These are phyloP conservation scores for Bradynema listronoti DNA, from an alignment of 1,140 invertebrate species.

Conservation along the genomic window DNA sequence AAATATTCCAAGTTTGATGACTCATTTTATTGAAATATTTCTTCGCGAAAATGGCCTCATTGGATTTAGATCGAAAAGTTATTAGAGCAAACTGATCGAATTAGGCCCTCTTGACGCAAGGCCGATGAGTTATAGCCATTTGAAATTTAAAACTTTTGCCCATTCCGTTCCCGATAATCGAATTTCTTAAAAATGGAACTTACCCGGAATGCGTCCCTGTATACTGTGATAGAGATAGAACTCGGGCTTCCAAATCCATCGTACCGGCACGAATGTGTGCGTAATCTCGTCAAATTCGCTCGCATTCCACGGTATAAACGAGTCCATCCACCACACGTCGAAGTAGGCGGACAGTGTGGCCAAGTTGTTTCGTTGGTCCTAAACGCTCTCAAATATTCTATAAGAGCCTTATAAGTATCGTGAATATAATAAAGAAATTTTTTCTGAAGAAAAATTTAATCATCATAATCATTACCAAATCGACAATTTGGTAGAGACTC, in stretches of 20 bases:
- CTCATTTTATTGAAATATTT: no score
- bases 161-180: no score
- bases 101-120: no score
- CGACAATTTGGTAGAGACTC: constrained; percentile 55
- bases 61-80: no score
- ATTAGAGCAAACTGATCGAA: no score
- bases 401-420: constrained; percentile 5
- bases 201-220: constrained; percentile 15
- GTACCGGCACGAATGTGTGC: constrained; percentile 47
- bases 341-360: constrained; percentile 56
- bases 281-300: constrained; percentile 47
- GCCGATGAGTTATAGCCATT: no score
- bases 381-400: constrained; percentile 17
- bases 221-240: constrained; percentile 51
- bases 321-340: constrained; percentile 52
- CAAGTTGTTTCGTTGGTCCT: constrained; percentile 57
- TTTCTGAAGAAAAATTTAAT: constrained; percentile 11
- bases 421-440: constrained; percentile 5
- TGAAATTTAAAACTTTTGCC: no score
- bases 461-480: constrained; percentile 35
- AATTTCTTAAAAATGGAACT: constrained; percentile 10
- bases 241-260: constrained; percentile 55
- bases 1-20: no score
- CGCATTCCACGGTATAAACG: constrained; percentile 50
- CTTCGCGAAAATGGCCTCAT: no score